phyloP scores from a whole-genome alignment of 2,797 vertebrate species.

The Myotis daubentonii region DNA sequence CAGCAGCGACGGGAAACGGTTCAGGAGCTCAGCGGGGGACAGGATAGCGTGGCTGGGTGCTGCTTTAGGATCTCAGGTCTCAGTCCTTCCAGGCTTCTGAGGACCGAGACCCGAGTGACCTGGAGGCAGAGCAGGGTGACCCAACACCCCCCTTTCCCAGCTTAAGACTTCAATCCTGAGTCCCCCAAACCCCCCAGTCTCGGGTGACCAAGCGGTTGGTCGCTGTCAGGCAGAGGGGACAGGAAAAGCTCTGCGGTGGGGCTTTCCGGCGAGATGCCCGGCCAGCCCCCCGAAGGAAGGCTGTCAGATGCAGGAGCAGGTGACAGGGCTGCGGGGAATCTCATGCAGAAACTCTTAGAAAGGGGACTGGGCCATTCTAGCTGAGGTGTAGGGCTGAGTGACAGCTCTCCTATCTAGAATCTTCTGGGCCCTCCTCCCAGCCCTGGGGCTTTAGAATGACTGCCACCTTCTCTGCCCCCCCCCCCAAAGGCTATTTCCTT shows the following conservation, averaged over 20 bases:
- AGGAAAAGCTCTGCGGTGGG: neutral
- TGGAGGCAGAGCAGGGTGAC: neutral
- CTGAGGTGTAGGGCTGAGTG: neutral
- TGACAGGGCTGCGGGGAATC: neutral
- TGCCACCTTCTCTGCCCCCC: neutral
- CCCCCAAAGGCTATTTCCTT: neutral
- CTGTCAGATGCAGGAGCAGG: neutral
- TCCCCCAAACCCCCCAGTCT: too few species aligned
- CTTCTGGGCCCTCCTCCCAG: neutral
- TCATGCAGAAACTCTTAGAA: neutral
- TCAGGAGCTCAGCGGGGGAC: neutral
- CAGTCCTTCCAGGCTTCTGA: neutral
- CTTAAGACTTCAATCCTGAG: neutral
- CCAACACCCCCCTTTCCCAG: neutral
- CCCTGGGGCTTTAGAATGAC: neutral
- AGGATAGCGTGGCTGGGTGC: neutral
- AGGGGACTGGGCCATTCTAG: neutral
- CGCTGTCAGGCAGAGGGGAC: neutral
- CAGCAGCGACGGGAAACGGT: neutral
- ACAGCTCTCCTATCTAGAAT: neutral
- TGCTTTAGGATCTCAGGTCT: too few species aligned
- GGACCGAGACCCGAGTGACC: neutral
- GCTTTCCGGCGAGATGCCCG: rapidly evolving
- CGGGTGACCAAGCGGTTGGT: rapidly evolving
- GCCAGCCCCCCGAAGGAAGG: neutral